Evolutionary conservation across 1,140 invertebrate species (phyloP).

Genomic region (Panagrolaimus sp.): DNA sequence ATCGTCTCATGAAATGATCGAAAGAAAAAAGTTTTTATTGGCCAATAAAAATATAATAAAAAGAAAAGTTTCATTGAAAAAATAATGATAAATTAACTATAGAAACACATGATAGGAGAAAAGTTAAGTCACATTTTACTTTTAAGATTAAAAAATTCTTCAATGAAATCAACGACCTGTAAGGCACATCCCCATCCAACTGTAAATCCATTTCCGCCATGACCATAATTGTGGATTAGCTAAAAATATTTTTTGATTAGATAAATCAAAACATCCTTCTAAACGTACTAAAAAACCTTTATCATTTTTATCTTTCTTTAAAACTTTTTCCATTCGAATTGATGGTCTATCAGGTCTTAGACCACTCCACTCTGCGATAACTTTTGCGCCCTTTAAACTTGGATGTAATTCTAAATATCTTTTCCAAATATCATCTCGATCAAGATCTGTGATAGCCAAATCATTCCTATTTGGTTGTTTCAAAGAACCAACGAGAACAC

Average conservation of each 20-base stretch:
- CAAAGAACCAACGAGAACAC: slow-evolving; percentile 65
- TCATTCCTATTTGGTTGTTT: slow-evolving; percentile 68
- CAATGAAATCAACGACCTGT: slow-evolving; percentile 63
- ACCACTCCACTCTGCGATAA: slow-evolving; percentile 34
- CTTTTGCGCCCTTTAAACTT: slow-evolving; percentile 63
- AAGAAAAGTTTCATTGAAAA: no score
- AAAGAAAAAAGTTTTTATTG: no score
- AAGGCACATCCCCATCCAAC: slow-evolving; percentile 74
- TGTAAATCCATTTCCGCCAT: slow-evolving; percentile 79
- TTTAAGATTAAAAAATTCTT: slow-evolving; percentile 45
- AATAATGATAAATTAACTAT: no score
- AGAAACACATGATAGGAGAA: no score
- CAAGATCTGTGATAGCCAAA: slow-evolving; percentile 61
- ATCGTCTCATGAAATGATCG: no score
- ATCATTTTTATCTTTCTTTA: not conserved
- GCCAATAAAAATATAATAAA: no score
- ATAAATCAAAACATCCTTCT: no score
- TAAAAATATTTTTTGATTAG: no score
- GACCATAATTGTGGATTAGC: slow-evolving; percentile 82
- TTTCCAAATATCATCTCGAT: slow-evolving; percentile 65
- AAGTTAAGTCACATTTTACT: no score
- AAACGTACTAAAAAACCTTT: not conserved
- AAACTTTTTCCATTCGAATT: slow-evolving; percentile 25
- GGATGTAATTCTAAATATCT: slow-evolving; percentile 67
- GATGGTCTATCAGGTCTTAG: slow-evolving; percentile 28